Evolutionary conservation across 2,797 vertebrate genomes (phyloP), one percentile per base, ranked within the genome.

Genomic region (Iguana delicatissima): DNA sequence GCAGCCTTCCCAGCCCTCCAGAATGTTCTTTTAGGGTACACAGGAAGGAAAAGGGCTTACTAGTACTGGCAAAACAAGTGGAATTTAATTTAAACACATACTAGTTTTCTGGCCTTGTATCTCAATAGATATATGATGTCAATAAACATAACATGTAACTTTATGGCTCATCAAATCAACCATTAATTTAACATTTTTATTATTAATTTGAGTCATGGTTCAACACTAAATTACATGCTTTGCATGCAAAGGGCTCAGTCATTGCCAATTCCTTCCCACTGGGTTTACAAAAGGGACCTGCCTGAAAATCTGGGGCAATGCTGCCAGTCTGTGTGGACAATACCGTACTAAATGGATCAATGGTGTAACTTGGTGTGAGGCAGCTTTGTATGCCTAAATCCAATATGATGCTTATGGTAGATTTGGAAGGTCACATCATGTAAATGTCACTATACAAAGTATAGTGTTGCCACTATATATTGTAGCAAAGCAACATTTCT

Each of bases 401-500:
- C 18, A 62, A 62, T 62, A 62, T 62, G 59, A 20, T 20, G 18
- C 18, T 62, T 18, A 62, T 62, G 59, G 59, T 62, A 62, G 59
- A 22, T 20, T 20, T 62, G 18, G 18, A 62, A 62, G 59, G 18
- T 20, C 18, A 62, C 59, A 62, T 4, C 2, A 62, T 62, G 59
- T 62, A 62, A 18, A 62, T 20, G 59, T 62, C 0, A 2, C 74
- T 86, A 62, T 59, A 86, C 87, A 80, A 62, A 50, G 10, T 38
- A 67, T 89, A 20, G 82, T 86, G 46, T n/a, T 0, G 4, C 74
- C 84, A 86, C 6, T 86, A 62, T 50, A 86, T 85, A 80, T 55
- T 57, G 10, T 38, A 67, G 64, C 89, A 59, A 76, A 92, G 59
- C 55, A 94, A 86, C 42, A 16, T 86, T 2, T 1, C 50, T 89